A percentile compares a stretch with the other conserved stretches of the same genome.
These are phyloP conservation scores for Phrixothrix hirtus DNA, from an alignment of 2,888 invertebrate genomes.

Conservation along the genomic window DNA sequence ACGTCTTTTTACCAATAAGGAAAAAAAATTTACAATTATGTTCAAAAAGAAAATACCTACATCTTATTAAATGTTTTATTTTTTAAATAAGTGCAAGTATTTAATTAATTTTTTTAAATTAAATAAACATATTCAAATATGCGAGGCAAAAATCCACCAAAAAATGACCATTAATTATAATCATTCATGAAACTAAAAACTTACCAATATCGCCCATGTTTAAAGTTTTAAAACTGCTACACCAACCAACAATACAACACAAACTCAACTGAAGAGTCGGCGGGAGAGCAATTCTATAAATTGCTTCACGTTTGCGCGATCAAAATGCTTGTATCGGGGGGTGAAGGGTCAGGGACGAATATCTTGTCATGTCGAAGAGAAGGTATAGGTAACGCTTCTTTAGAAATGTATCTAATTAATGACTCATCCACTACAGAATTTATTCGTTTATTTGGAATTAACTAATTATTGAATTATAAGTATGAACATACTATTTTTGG, in stretches of 20 bases:
- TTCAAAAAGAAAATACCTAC: not conserved
- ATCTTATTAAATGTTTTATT: too few species aligned
- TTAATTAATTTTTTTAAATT: too few species aligned
- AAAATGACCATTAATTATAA: too few species aligned
- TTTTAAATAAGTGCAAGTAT: too few species aligned
- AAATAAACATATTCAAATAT: not conserved
- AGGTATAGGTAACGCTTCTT: conserved; percentile 22
- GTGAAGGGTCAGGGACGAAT: conserved; percentile 13
- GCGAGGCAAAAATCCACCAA: conserved; percentile 15
- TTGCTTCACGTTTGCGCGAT: conserved; percentile 31
- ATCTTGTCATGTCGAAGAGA: conserved; percentile 21
- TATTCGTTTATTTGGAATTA: not conserved
- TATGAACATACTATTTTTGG: not conserved
- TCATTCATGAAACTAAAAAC: conserved; percentile 1
- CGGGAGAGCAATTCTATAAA: conserved; percentile 25
- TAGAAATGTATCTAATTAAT: conserved; percentile 15
- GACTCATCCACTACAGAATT: not conserved
- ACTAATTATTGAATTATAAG: too few species aligned
- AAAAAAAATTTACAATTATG: not conserved
- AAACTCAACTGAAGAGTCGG: conserved; percentile 20
- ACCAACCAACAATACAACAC: conserved; percentile 5
- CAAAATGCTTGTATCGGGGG: conserved; percentile 3
- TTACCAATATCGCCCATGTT: conserved; percentile 29
- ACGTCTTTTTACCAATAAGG: not conserved
- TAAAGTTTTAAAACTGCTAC: conserved; percentile 3